Conservation (phyloP, 2,797 vertebrate species). For the Eremophila alpestris region DNA sequence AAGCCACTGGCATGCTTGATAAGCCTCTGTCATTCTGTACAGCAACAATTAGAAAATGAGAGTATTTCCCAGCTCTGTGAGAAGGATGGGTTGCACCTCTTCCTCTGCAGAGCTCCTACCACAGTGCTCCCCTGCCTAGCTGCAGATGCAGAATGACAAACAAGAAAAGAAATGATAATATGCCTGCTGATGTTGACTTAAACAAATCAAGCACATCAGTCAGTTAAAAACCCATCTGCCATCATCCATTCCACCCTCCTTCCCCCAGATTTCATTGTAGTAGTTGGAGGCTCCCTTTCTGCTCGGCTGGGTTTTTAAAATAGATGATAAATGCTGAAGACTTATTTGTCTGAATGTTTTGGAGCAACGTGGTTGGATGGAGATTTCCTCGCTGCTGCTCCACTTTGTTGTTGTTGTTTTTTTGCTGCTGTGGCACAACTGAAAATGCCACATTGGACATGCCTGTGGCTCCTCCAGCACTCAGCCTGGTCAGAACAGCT, state of each 20-base stretch:
- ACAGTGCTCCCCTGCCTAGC: slow-evolving; percentile 23
- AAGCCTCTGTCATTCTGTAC: slow-evolving; percentile 3
- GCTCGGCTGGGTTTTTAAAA: slow-evolving; percentile 22
- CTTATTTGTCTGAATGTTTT: slow-evolving; percentile 35
- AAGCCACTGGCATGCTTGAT: slow-evolving; percentile 13
- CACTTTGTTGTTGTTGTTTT: not conserved
- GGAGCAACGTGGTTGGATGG: not conserved
- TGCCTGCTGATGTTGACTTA: slow-evolving; percentile 15
- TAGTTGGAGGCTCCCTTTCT: not conserved
- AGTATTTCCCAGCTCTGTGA: slow-evolving; percentile 5
- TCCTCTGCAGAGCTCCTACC: not conserved
- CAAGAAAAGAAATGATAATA: slow-evolving; percentile 40
- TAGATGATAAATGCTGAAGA: slow-evolving; percentile 43
- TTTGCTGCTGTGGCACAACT: not conserved
- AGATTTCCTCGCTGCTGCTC: not conserved
- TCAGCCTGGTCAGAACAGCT: not conserved
- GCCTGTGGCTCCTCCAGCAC: not conserved
- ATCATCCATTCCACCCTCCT: not conserved
- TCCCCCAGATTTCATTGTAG: not conserved
- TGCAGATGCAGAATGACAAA: slow-evolving; percentile 55
- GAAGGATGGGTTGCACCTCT: not conserved
- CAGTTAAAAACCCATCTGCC: slow-evolving; percentile 7
- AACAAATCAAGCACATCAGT: slow-evolving; percentile 43
- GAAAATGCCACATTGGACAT: not conserved
- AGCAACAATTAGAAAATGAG: slow-evolving; percentile 38